A percentile compares a stretch with the other conserved stretches of the same genome.
Evolutionary conservation across 1,140 invertebrate species (phyloP).

Genomic region (Nebria ingens): DNA sequence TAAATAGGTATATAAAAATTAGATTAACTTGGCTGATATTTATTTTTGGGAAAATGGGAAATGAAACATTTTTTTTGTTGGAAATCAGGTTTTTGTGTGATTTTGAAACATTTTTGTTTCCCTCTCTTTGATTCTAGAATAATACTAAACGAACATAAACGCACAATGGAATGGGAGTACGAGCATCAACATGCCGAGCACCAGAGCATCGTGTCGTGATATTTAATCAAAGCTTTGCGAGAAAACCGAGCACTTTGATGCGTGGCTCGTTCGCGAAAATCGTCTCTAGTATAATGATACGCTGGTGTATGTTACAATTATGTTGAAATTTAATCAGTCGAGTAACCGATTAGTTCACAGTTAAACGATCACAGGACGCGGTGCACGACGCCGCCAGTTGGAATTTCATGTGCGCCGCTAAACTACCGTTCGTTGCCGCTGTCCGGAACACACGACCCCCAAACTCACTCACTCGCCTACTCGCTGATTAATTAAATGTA

Average conservation of each 20-base stretch:
- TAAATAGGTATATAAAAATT: too few relatives aligned
- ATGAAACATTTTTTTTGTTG: too few relatives aligned
- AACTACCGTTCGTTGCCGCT: constrained; percentile 3
- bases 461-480: neutral
- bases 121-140: too few relatives aligned
- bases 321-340: constrained; percentile 37
- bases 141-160: neutral
- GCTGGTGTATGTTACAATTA: constrained; percentile 32
- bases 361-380: constrained; percentile 31
- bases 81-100: too few relatives aligned
- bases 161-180: neutral
- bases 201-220: constrained; percentile 1
- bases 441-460: neutral
- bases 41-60: too few relatives aligned
- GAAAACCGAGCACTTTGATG: constrained; percentile 5
- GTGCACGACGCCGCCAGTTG: constrained; percentile 31
- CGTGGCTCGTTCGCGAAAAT: neutral
- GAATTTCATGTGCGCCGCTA: constrained; percentile 3
- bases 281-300: constrained; percentile 8
- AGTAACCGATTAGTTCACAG: constrained; percentile 33
- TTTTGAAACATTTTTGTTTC: too few relatives aligned
- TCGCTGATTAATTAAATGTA: constrained; percentile 29
- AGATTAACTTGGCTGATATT: too few relatives aligned
- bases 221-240: constrained; percentile 9
- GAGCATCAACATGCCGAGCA: neutral